Conservation (phyloP, 1,140 invertebrate genomes). For the Zaprionus lachaisei region DNA sequence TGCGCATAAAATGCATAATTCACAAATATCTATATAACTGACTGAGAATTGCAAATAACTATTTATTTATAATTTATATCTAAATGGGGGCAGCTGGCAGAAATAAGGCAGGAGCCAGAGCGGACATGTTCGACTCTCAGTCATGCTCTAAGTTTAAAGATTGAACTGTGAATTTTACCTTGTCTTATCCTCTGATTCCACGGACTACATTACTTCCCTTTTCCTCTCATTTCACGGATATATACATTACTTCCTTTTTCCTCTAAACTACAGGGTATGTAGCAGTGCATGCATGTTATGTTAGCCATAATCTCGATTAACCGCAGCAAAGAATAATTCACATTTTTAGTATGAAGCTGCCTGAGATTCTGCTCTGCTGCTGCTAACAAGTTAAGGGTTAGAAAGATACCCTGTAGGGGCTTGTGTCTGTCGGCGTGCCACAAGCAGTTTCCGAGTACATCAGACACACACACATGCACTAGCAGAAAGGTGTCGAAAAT, state of each 20-base stretch:
- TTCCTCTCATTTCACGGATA: too few species aligned
- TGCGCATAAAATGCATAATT: conserved; percentile 64
- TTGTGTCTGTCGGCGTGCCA: conserved; percentile 26
- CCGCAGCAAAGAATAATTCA: not conserved
- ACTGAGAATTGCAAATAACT: conserved; percentile 41
- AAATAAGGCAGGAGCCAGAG: not conserved
- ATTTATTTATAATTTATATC: conserved; percentile 46
- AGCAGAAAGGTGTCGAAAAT: conserved; percentile 54
- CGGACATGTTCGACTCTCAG: not conserved
- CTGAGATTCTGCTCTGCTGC: not conserved
- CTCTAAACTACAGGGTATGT: not conserved
- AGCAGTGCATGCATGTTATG: not conserved
- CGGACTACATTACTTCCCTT: not conserved
- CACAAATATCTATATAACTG: conserved; percentile 34
- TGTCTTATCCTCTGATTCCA: too few species aligned
- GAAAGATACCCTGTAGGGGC: not conserved
- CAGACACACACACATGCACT: conserved; percentile 5
- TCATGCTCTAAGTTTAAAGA: conserved; percentile 10
- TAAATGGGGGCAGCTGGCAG: not conserved
- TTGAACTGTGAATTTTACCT: not conserved
- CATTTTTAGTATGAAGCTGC: too few species aligned
- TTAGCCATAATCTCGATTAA: not conserved
- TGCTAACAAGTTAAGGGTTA: conserved; percentile 6
- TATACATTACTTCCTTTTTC: too few species aligned
- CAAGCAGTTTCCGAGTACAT: conserved; percentile 47